Conservation (phyloP, 2,113 vertebrate genomes). For the Recurvirostra avosetta region DNA sequence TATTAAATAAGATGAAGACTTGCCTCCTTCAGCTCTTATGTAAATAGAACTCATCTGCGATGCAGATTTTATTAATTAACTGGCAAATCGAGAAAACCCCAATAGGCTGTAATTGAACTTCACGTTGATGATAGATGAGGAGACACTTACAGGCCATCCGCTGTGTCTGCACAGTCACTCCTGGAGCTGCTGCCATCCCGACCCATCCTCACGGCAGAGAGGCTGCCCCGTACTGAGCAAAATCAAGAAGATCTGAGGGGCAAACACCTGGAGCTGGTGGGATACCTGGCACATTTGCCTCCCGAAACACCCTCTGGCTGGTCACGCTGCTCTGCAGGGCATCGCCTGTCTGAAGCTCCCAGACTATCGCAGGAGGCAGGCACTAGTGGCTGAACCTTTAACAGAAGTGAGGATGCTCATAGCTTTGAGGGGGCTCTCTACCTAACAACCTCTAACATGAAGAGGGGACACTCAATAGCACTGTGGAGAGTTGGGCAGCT, state of each 20-base stretch:
- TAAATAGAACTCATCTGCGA: slow-evolving; percentile 63
- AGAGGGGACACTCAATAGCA: background rate
- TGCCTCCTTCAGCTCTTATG: slow-evolving; percentile 69
- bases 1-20: slow-evolving; percentile 54
- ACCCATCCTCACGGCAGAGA: background rate
- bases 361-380: background rate
- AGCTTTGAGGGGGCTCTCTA: background rate
- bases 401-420: background rate
- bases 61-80: slow-evolving; percentile 75
- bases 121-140: slow-evolving; percentile 48
- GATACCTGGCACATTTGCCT: background rate
- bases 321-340: background rate
- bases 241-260: background rate
- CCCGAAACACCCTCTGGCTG: background rate
- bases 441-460: background rate
- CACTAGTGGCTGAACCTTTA: background rate
- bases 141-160: slow-evolving; percentile 34
- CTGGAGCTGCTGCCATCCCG: background rate
- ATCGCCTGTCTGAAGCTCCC: background rate
- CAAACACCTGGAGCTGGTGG: accelerated
- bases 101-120: slow-evolving; percentile 61
- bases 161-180: slow-evolving; percentile 5
- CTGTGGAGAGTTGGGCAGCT: background rate
- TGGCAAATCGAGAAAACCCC: slow-evolving; percentile 66
- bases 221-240: background rate